These are phyloP conservation scores for Falco columbarius DNA, from an alignment of 2,797 vertebrate species.

Conservation along the genomic window DNA sequence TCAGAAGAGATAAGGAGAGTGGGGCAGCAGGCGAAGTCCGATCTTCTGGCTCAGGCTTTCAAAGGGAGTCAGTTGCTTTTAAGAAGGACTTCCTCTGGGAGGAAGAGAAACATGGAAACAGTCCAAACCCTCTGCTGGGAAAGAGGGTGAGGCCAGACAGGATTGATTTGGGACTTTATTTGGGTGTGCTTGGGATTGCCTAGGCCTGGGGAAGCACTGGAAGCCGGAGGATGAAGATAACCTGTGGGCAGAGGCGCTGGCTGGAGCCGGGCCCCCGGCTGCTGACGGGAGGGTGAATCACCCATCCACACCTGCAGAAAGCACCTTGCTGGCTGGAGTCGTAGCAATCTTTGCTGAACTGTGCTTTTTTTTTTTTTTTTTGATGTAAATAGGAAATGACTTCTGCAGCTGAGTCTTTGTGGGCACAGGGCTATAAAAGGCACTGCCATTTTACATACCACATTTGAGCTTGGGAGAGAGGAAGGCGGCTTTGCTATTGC, in stretches of 20 bases:
- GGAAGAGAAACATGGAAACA: background rate
- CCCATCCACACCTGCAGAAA: constrained; percentile 15
- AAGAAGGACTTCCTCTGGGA: constrained; percentile 31
- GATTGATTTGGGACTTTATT: constrained; percentile 41
- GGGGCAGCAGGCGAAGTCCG: background rate
- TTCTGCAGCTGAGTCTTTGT: background rate
- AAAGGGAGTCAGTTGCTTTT: background rate
- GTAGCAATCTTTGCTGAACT: background rate
- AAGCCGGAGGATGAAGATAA: background rate
- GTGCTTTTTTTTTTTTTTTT: background rate
- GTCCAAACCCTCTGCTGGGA: constrained; percentile 44
- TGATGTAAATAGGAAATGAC: constrained; percentile 37
- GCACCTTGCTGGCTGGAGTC: background rate
- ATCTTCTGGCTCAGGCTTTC: background rate
- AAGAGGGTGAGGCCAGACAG: constrained; percentile 57
- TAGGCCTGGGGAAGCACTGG: background rate
- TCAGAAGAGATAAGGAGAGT: background rate
- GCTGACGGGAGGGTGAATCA: background rate
- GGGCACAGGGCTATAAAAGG: background rate
- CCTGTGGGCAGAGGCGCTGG: background rate
- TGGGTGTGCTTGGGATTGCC: constrained; percentile 39
- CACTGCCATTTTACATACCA: background rate
- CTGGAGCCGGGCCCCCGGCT: background rate
- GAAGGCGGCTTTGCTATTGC: background rate
- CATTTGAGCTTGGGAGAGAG: background rate